These are phyloP conservation scores for Penaeus japonicus DNA, from an alignment of 1,140 invertebrate genomes.

Conservation along the genomic window DNA sequence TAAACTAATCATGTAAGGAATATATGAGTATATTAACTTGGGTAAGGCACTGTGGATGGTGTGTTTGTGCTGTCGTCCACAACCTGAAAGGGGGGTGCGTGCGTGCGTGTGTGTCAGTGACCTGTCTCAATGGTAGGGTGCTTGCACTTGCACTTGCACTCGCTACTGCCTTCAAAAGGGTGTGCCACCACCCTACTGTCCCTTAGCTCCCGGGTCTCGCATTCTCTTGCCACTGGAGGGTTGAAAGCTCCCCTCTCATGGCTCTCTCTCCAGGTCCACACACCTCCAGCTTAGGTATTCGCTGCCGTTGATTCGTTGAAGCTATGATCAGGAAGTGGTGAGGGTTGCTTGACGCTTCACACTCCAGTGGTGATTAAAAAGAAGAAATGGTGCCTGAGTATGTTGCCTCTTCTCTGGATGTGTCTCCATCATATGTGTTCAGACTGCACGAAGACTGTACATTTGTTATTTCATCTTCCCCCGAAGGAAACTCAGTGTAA, in stretches of 20 bases:
- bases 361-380: not conserved
- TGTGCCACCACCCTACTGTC: conserved; percentile 27
- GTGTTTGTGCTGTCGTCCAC: no score
- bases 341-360: not conserved
- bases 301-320: no score
- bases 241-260: not conserved
- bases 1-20: no score
- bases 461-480: not conserved
- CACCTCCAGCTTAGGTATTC: no score
- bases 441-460: not conserved
- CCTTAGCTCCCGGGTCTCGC: not conserved
- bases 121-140: no score
- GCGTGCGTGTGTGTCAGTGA: no score
- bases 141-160: not conserved
- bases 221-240: not conserved
- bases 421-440: not conserved
- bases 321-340: not conserved
- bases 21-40: no score
- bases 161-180: not conserved
- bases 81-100: no score
- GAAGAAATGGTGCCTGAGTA: not conserved
- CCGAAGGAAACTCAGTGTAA: not conserved
- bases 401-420: not conserved
- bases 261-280: no score
- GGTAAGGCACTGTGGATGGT: no score